Evolutionary conservation across 2,797 vertebrate genomes (phyloP), one percentile per base, ranked within the genome.

Genomic region (Remorina albescens): DNA sequence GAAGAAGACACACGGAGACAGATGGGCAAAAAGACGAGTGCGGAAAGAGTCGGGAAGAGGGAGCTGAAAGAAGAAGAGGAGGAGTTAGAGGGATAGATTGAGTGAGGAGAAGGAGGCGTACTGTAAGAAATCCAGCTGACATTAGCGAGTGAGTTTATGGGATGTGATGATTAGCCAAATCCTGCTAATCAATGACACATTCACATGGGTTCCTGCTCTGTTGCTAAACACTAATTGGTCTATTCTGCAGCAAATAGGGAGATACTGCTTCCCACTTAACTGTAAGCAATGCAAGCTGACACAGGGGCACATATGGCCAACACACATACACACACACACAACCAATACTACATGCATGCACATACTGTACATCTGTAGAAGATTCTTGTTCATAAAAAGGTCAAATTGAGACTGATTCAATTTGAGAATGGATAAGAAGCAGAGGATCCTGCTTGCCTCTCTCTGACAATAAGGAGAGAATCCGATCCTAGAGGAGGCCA

Each of bases 141-240:
- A 88, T 92, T 90, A 90, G 91, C 86, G 81, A 86, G 76, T 78
- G 87, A 90, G 89, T 92, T 91, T 86, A 92, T 91, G 90, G 92
- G 92, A 91, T 86, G 90, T 92, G 91, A 89, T 93, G 93, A 95
- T 94, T 95, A 95, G 93, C 91, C 86, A 89, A 94, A 94, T 91
- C 91, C 88, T 91, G 91, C 92, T 95, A 95, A 95, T 95, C 94
- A 95, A 95, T 94, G 93, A 91, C 92, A 94, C 92, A 95, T 95
- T 95, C 94, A 95, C 90, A 86, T 87, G 88, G 91, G 92, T 94
- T 94, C 94, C 94, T 95, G 93, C 90, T 92, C 92, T 92, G 91
- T 91, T 89, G 90, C 92, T 93, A 92, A 92, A 86, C 92, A 88
- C 93, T 94, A 95, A 95, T 95, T 94, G 93, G 93, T 93, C 92